Evolutionary conservation across 2,113 vertebrate species (phyloP).

Genomic region (Xenopus tropicalis): DNA sequence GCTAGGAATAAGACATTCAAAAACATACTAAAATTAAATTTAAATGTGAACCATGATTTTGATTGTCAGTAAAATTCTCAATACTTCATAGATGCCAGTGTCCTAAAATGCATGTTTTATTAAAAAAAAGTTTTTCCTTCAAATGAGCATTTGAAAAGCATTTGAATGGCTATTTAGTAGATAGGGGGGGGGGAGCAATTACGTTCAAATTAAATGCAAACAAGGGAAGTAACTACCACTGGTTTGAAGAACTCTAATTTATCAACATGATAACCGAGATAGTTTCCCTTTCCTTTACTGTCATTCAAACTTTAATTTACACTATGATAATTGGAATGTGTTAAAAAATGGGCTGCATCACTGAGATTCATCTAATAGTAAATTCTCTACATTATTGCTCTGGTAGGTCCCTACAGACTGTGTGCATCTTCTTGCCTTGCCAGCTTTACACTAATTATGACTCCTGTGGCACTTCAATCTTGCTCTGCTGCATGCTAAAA

Average conservation of each 20-base stretch:
- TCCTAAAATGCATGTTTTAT: too few species aligned
- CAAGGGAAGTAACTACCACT: not conserved
- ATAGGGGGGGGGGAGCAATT: not conserved
- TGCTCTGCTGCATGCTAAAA: not conserved
- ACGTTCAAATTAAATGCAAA: conserved; percentile 27
- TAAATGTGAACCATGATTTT: too few species aligned
- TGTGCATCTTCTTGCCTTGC: conserved; percentile 2
- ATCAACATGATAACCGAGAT: conserved; percentile 6
- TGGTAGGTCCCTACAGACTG: not conserved
- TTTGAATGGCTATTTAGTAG: not conserved
- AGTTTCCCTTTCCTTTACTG: conserved; percentile 9
- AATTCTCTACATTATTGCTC: not conserved
- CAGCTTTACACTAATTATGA: not conserved
- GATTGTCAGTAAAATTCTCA: too few species aligned
- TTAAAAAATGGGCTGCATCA: not conserved
- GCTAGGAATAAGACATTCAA: too few species aligned
- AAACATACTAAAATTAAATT: too few species aligned
- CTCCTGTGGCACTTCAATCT: not conserved
- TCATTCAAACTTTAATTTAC: conserved; percentile 33
- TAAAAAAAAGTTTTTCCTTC: not conserved
- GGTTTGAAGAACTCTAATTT: conserved; percentile 1
- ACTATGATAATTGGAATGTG: conserved; percentile 21
- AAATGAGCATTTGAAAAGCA: not conserved
- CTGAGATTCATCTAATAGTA: not conserved
- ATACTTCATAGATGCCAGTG: too few species aligned